Evolutionary conservation across 2,797 vertebrate genomes (phyloP).

Genomic region (Esox lucius): DNA sequence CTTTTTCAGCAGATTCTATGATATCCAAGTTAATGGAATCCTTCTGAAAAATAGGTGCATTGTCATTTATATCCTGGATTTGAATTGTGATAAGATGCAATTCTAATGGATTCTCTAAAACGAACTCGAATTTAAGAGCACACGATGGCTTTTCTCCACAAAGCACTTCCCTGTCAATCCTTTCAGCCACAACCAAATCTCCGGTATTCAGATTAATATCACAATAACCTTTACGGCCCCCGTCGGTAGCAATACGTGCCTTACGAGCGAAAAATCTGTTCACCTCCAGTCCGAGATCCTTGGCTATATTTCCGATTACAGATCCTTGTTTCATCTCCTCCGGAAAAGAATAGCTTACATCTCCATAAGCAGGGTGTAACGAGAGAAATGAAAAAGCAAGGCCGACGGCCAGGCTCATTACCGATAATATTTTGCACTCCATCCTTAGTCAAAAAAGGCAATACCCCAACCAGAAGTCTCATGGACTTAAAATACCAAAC

Average conservation of each 20-base stretch:
- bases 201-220: constrained; percentile 51
- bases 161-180: constrained; percentile 53
- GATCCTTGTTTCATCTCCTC: constrained; percentile 49
- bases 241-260: constrained; percentile 36
- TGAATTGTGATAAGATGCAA: constrained; percentile 63
- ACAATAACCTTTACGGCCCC: constrained; percentile 40
- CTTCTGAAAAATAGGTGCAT: constrained; percentile 61
- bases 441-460: not conserved
- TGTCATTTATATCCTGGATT: constrained; percentile 72
- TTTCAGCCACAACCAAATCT: constrained; percentile 40
- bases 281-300: constrained; percentile 49
- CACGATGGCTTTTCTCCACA: constrained; percentile 49
- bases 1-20: constrained; percentile 56
- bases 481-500: no score
- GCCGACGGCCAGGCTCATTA: not conserved
- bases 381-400: constrained; percentile 1
- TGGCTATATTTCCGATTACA: constrained; percentile 54
- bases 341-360: constrained; percentile 39
- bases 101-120: constrained; percentile 70
- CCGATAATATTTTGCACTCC: not conserved
- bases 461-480: no score
- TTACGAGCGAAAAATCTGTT: constrained; percentile 22
- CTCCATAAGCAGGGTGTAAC: constrained; percentile 12
- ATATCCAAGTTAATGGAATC: constrained; percentile 64
- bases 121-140: constrained; percentile 62